Evolutionary conservation across 1,140 invertebrate species (phyloP).

Genomic region (Ostrea denselamellosa): DNA sequence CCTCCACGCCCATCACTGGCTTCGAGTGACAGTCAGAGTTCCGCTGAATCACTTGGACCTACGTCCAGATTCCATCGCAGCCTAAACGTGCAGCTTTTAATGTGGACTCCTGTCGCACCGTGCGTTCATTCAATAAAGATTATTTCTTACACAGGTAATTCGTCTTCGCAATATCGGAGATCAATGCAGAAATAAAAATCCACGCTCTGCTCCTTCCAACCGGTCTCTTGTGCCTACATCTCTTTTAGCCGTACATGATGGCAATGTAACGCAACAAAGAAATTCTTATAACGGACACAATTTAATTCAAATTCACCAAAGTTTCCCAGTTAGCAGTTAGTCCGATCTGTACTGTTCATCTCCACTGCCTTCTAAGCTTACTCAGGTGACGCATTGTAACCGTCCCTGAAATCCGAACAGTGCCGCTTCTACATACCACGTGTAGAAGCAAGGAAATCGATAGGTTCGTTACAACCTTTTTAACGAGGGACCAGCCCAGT

Average conservation of each 20-base stretch:
- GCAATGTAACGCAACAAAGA: neutral
- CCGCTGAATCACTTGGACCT: neutral
- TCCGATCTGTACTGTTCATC: neutral
- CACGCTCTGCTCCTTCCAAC: neutral
- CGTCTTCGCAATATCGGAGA: conserved; percentile 33
- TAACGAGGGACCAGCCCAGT: conserved; percentile 6
- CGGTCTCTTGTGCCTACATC: neutral
- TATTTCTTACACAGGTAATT: conserved; percentile 40
- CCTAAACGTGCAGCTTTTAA: neutral
- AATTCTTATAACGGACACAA: neutral
- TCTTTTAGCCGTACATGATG: neutral
- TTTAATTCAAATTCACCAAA: neutral
- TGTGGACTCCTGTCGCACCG: conserved; percentile 24
- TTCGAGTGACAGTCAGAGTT: neutral
- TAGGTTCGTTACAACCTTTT: conserved; percentile 31
- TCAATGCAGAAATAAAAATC: conserved; percentile 30
- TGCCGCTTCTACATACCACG: conserved; percentile 22
- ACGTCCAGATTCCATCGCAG: neutral
- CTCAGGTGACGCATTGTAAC: conserved; percentile 34
- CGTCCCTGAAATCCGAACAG: conserved; percentile 20
- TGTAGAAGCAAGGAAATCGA: conserved; percentile 4
- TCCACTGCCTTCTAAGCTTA: conserved; percentile 17
- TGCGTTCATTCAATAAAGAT: conserved; percentile 36
- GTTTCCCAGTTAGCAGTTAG: neutral
- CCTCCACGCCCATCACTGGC: neutral